phyloP scores from a whole-genome alignment of 2,888 invertebrate genomes.

The Trissolcus japonicus region DNA sequence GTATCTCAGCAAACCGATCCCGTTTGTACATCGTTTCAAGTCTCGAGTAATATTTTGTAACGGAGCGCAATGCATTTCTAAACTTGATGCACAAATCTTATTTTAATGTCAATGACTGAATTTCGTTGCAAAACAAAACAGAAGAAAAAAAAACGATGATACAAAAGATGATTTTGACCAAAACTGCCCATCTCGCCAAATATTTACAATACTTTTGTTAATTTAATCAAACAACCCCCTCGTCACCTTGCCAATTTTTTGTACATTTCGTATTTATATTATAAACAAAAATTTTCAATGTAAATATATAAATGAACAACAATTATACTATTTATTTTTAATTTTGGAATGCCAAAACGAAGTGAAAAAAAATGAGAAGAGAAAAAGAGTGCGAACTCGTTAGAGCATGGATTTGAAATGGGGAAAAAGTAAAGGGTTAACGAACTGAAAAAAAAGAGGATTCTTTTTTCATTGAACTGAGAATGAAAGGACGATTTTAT shows the following conservation, averaged over 20 bases:
- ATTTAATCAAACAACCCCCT: neutral
- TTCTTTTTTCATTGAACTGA: too few relatives aligned
- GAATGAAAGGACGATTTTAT: too few relatives aligned
- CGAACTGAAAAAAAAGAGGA: too few relatives aligned
- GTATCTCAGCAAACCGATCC: constrained; percentile 11
- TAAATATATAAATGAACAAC: too few relatives aligned
- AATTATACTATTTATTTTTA: too few relatives aligned
- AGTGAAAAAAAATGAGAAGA: too few relatives aligned
- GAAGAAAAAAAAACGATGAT: neutral
- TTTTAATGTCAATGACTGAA: constrained; percentile 18
- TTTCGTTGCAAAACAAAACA: neutral
- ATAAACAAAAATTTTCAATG: too few relatives aligned
- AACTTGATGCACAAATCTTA: constrained; percentile 14
- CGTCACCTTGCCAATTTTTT: too few relatives aligned
- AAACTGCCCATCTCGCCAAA: constrained; percentile 48
- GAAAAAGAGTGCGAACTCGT: too few relatives aligned
- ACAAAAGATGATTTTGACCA: constrained; percentile 16
- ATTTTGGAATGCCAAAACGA: too few relatives aligned
- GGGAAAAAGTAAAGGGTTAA: neutral
- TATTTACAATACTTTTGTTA: constrained; percentile 7
- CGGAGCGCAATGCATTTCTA: neutral
- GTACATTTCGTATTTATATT: constrained; percentile 2
- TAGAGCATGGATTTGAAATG: neutral
- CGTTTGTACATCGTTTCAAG: constrained; percentile 19
- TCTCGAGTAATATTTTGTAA: too few relatives aligned